phyloP scores from a whole-genome alignment of 2,113 vertebrate species.

The Cyanoramphus novaezelandiae region DNA sequence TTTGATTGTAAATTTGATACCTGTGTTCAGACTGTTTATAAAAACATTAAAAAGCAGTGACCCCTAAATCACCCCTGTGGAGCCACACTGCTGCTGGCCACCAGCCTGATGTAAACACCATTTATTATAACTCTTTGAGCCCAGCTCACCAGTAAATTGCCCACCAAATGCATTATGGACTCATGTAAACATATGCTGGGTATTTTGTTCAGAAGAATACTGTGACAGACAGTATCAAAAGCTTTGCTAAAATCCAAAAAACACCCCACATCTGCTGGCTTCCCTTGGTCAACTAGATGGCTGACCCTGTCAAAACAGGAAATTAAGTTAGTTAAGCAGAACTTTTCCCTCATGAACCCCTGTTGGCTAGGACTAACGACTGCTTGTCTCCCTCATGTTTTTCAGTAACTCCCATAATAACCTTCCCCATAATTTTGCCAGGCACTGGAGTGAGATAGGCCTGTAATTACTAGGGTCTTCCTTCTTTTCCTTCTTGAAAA shows the following conservation, averaged over 20 bases:
- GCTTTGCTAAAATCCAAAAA: neutral
- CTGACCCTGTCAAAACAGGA: neutral
- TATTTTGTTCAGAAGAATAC: neutral
- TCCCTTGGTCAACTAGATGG: neutral
- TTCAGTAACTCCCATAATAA: neutral
- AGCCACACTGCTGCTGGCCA: neutral
- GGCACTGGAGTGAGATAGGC: neutral
- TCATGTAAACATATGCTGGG: neutral
- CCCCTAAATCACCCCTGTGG: neutral
- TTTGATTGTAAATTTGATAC: neutral
- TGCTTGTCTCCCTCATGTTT: neutral
- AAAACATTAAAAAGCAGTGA: neutral
- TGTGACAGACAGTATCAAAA: neutral
- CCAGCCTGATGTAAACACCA: neutral
- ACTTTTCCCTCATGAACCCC: rapidly evolving
- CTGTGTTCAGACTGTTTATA: neutral
- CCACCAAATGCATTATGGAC: neutral
- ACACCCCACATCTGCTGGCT: neutral
- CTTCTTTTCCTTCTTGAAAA: neutral
- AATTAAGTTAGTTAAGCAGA: neutral
- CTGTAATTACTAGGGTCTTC: neutral
- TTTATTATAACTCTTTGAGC: neutral
- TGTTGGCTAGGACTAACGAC: neutral
- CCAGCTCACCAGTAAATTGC: neutral
- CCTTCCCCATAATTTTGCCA: neutral